A percentile compares a stretch with the other conserved stretches of the same genome.
These are phyloP conservation scores for Xiphophorus birchmanni DNA, from an alignment of 2,797 vertebrate genomes.

Conservation along the genomic window DNA sequence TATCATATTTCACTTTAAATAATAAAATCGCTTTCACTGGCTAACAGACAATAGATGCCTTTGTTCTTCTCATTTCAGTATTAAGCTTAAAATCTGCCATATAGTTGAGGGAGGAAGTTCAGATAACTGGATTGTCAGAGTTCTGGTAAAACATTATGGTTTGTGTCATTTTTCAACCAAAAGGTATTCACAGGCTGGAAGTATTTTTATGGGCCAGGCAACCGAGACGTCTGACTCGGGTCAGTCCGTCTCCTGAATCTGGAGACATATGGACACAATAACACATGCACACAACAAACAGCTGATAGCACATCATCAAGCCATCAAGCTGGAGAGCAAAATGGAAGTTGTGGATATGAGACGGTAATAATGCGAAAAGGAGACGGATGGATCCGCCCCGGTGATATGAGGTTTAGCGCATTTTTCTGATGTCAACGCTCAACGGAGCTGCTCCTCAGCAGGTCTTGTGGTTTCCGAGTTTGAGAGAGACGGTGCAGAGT, in stretches of 20 bases:
- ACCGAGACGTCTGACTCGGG: constrained; percentile 51
- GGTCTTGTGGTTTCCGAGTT: constrained; percentile 59
- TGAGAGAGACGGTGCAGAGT: constrained; percentile 52
- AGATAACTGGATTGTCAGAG: constrained; percentile 39
- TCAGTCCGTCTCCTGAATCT: constrained; percentile 37
- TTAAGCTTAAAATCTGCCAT: constrained; percentile 21
- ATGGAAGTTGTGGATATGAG: constrained; percentile 33
- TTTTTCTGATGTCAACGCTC: constrained; percentile 61
- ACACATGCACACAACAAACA: constrained; percentile 56
- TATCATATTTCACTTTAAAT: background rate
- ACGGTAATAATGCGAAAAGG: constrained; percentile 38
- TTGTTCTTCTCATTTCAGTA: constrained; percentile 14
- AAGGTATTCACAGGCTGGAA: constrained; percentile 49
- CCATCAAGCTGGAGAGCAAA: constrained; percentile 40
- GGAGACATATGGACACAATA: constrained; percentile 60
- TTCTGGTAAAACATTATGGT: constrained; percentile 35
- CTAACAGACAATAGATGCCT: background rate
- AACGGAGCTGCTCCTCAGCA: constrained; percentile 43
- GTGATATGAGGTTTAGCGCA: constrained; percentile 44
- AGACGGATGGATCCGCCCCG: constrained; percentile 45
- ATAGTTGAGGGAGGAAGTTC: constrained; percentile 25
- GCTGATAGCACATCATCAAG: constrained; percentile 52
- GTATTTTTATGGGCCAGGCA: constrained; percentile 45
- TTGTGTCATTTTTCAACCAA: constrained; percentile 45
- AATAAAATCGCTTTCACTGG: constrained; percentile 1